Conservation (phyloP, 2,797 vertebrate species). For the Hirundo rustica region DNA sequence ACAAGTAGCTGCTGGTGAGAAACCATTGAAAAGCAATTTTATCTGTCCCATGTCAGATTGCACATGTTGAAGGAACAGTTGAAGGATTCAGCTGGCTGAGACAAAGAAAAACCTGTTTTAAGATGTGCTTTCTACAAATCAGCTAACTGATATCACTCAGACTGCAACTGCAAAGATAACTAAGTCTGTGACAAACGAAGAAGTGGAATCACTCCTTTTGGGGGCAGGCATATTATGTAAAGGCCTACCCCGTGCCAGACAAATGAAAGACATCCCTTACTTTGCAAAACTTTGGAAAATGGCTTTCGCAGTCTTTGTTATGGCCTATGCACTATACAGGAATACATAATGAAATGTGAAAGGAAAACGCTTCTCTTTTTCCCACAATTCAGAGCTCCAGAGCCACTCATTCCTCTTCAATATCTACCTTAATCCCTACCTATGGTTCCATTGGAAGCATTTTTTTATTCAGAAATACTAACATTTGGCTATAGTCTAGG, state of each 20-base stretch:
- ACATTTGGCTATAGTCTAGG: neutral
- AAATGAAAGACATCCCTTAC: neutral
- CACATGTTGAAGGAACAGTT: neutral
- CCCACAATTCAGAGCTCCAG: neutral
- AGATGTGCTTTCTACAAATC: neutral
- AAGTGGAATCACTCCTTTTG: neutral
- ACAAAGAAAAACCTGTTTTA: neutral
- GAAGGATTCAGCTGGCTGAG: neutral
- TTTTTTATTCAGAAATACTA: neutral
- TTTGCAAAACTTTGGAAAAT: neutral
- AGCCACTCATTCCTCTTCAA: neutral
- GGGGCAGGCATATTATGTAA: neutral
- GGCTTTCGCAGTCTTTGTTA: neutral
- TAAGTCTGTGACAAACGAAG: neutral
- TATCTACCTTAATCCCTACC: neutral
- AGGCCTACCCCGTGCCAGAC: neutral
- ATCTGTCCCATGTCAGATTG: neutral
- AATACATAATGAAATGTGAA: neutral
- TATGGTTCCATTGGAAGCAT: neutral
- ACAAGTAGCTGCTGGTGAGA: neutral
- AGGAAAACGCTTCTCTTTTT: neutral
- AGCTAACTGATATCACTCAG: neutral
- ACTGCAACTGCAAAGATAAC: neutral
- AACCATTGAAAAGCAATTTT: neutral
- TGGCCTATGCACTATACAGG: neutral